A percentile compares a stretch with the other conserved stretches of the same genome.
Conservation (phyloP, 2,888 invertebrate species). For the Aquatica leii region DNA sequence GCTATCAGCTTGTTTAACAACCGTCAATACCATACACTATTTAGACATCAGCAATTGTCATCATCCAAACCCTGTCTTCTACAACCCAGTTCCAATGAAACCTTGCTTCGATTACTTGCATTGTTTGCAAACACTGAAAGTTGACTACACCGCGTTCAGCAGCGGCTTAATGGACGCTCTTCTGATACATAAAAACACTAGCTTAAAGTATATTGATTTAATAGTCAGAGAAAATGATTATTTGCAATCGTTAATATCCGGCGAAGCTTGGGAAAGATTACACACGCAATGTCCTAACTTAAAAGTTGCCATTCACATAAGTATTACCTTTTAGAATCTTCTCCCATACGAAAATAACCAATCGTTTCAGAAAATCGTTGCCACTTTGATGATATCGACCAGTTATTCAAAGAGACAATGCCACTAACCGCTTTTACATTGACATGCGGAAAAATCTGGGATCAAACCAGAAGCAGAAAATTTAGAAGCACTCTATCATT, state of each 20-base stretch:
- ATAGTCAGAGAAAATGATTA: conserved; percentile 60
- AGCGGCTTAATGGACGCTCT: conserved; percentile 59
- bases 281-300: conserved; percentile 57
- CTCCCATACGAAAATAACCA: not conserved
- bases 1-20: conserved; percentile 57
- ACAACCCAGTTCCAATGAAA: conserved; percentile 45
- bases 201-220: conserved; percentile 57
- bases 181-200: conserved; percentile 55
- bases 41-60: conserved; percentile 61
- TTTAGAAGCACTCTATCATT: conserved; percentile 59
- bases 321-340: conserved; percentile 35
- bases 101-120: conserved; percentile 56
- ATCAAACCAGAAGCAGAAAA: conserved; percentile 61
- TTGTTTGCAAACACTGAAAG: conserved; percentile 56
- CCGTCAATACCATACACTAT: conserved; percentile 53
- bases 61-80: conserved; percentile 57
- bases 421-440: conserved; percentile 61
- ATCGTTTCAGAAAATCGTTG: conserved; percentile 54
- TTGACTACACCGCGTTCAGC: conserved; percentile 62
- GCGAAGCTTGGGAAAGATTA: conserved; percentile 59
- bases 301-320: conserved; percentile 54
- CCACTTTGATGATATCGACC: conserved; percentile 61
- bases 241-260: conserved; percentile 57
- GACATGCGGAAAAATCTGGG: conserved; percentile 60
- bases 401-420: conserved; percentile 60